Evolutionary conservation across 1,140 invertebrate species (phyloP).

Genomic region (Drosophila neocordata): DNA sequence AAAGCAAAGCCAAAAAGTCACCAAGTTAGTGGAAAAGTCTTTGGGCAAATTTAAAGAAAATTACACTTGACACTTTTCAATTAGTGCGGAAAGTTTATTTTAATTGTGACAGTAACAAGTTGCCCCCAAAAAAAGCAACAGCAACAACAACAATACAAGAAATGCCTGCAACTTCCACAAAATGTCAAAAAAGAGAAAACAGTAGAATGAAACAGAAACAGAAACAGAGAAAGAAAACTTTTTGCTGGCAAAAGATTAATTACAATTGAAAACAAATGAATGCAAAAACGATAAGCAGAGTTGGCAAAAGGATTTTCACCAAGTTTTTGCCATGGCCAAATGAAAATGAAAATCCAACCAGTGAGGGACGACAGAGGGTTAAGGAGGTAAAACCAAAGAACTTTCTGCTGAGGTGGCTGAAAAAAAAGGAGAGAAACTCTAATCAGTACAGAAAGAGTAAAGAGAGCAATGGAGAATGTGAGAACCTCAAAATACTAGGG

Average conservation of each 20-base stretch:
- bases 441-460: too few species aligned
- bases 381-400: not conserved
- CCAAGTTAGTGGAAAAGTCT: constrained; percentile 31
- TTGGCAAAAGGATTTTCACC: constrained; percentile 66
- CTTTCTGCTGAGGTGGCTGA: constrained; percentile 12
- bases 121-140: constrained; percentile 44
- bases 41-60: constrained; percentile 66
- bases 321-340: constrained; percentile 15
- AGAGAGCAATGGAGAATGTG: not conserved
- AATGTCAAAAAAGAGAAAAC: constrained; percentile 61
- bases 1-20: constrained; percentile 53
- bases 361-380: too few species aligned
- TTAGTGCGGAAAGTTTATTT: constrained; percentile 76
- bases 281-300: constrained; percentile 78
- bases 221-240: constrained; percentile 51
- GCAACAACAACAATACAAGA: constrained; percentile 49
- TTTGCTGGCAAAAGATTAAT: constrained; percentile 71
- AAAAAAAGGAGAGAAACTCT: constrained; percentile 15
- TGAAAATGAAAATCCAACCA: constrained; percentile 52
- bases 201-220: not conserved
- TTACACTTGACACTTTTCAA: constrained; percentile 80
- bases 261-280: constrained; percentile 82
- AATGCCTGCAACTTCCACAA: constrained; percentile 61
- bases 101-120: constrained; percentile 80
- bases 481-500: not conserved